Evolutionary conservation across 2,797 vertebrate species (phyloP), one percentile per base, ranked within the genome.

Genomic region (Dipus sagitta): DNA sequence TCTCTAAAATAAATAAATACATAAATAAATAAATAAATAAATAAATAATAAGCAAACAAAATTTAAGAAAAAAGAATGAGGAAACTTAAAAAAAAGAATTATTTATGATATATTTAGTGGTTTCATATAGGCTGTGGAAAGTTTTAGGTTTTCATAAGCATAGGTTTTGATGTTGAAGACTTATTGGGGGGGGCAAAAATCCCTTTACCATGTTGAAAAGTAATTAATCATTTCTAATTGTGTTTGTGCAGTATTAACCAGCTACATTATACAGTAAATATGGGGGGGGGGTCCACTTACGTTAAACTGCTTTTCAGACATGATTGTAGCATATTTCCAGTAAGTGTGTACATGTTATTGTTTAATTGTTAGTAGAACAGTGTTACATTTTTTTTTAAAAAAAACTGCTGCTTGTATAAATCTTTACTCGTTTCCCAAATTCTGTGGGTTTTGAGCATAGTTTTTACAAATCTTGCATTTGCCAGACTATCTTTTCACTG

Each of bases 141-240:
- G 91, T 98, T 98, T 98, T 96, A 98, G 97, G 97, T 98, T 98
- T 97, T 98, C 98, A 97, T 98, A 98, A 98, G 95, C 96, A 98
- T 98, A 98, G 97, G 97, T 98, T 98, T 98, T 98, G 88, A 97
- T 97, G 96, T 97, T 97, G 96, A 96, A 96, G 96, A 97, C 96
- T 97, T 97, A 96, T 96, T 97, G 83, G 38, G 38, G 38, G 38
- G 96, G 96, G 96, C 90, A 86, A 92, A 97, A 96, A 95, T 91
- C 81, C 96, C 96, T 77, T 96, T 97, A 96, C 92, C 78, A 97
- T 95, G 82, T 97, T 98, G 97, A 2, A 95, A 98, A 97, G 91
- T 97, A 97, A 96, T 96, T 97, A 95, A 98, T 97, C 86, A 96
- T 94, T 95, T 91, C 95, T 97, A 96, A 93, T 97, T 98, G 96